Base-by-base conservation (phyloP, 2,113 vertebrate species). In the Coturnix japonica region DNA sequence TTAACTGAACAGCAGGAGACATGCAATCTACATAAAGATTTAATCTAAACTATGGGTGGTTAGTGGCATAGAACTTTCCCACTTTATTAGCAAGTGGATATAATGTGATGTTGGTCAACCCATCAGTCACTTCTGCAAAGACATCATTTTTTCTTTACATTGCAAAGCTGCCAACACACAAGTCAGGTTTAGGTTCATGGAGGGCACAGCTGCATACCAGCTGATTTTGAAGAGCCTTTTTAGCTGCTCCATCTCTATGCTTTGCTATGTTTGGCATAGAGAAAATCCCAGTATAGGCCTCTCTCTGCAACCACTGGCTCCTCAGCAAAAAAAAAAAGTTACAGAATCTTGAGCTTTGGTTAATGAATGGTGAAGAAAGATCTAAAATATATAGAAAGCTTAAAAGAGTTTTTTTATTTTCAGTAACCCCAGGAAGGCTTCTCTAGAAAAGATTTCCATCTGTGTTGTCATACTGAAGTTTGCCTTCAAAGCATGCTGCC, bases 241-340 rank as follows among this genome's bases (percentile, higher is more conserved):
- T 26, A 49, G 30, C 19, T 10, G 3, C 13, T 85, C 0, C 0
- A 7, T 61, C 2, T 49, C 47, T 13, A 13, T 49, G 47, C 31
- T 11, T 7, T 76, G n/a, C 22, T 59, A 39, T 76, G 28, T 28
- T 13, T 61, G 53, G 20, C 9, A 23, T 23, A 11, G 47, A 25
- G 8, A 11, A 17, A 17, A 7, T 75, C 60, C 72, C 31, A 20
- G 60, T 6, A 10, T 20, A 69, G 54, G 37, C 30, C 37, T 71
- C 0, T 47, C 7, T 13, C 47, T 64, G 61, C 17, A 25, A n/a
- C 37, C 18, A 21, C 6, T 56, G 73, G 28, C 22, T 78, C 7
- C 53, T 69, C 39, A 53, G 31, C 26, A 57, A 63, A 72, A 51
- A 41, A 41, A 39, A 65, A 82, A 47, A 5, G 11, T 35, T 37